phyloP scores from a whole-genome alignment of 2,797 vertebrate species.

The Lycodopsis pacificus region DNA sequence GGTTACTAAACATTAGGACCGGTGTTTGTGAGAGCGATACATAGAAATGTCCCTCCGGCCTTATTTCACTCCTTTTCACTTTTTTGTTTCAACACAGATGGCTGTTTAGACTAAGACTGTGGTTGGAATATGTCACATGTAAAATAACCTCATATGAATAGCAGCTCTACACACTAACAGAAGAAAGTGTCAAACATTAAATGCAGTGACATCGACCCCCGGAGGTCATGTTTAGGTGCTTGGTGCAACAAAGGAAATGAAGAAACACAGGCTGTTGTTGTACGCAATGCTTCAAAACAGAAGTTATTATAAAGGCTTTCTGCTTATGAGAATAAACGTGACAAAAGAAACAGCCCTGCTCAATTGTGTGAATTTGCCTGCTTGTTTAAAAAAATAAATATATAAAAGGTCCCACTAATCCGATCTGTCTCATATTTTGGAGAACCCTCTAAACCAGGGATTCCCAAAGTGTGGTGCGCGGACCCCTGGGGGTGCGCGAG shows the following conservation, averaged over 20 bases:
- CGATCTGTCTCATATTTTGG: not conserved
- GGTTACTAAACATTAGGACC: not conserved
- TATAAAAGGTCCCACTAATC: not conserved
- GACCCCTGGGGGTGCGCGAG: too few relatives aligned
- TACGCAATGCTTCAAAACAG: conserved; percentile 26
- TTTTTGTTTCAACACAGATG: not conserved
- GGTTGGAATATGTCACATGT: not conserved
- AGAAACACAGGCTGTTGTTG: conserved; percentile 27
- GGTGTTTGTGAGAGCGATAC: not conserved
- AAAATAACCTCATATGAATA: not conserved
- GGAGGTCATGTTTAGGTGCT: conserved; percentile 48
- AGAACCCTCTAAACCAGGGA: too few relatives aligned
- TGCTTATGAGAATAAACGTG: not conserved
- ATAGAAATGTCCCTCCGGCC: not conserved
- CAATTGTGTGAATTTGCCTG: not conserved
- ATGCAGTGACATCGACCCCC: not conserved
- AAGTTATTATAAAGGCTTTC: not conserved
- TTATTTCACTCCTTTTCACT: too few relatives aligned
- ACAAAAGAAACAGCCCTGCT: not conserved
- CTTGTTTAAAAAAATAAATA: not conserved
- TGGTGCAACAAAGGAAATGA: conserved; percentile 75
- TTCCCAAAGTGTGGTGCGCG: too few relatives aligned
- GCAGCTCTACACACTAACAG: not conserved
- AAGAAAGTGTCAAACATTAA: not conserved
- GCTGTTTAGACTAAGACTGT: not conserved